These are phyloP conservation scores for Eidolon dupreanum DNA, from an alignment of 2,797 vertebrate genomes.

Conservation along the genomic window DNA sequence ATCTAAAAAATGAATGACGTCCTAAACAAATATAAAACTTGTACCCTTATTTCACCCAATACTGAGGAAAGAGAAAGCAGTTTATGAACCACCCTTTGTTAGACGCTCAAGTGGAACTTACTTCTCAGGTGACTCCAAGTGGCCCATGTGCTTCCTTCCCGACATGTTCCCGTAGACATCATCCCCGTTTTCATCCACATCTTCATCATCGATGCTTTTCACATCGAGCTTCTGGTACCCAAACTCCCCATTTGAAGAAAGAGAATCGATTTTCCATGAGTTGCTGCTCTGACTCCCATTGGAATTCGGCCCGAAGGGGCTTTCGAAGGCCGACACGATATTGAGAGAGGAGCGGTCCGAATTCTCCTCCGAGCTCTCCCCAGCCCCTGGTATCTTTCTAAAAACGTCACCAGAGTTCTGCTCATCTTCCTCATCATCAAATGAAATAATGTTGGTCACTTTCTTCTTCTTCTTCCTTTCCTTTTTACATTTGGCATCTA, in stretches of 20 bases:
- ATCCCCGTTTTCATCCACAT: constrained; percentile 84
- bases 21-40: not conserved
- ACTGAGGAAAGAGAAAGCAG: not conserved
- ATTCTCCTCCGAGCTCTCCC: constrained; percentile 92
- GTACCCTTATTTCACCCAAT: not conserved
- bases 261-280: constrained; percentile 81
- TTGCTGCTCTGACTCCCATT: constrained; percentile 80
- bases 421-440: constrained; percentile 94
- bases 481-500: constrained; percentile 93
- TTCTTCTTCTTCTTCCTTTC: constrained; percentile 97
- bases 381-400: constrained; percentile 83
- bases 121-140: constrained; percentile 80
- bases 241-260: constrained; percentile 85
- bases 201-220: constrained; percentile 90
- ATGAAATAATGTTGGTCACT: constrained; percentile 98
- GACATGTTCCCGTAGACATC: constrained; percentile 52
- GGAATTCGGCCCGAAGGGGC: constrained; percentile 74
- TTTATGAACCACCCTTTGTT: not conserved
- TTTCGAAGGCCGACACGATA: constrained; percentile 78
- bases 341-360: constrained; percentile 84
- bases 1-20: not conserved
- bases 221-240: constrained; percentile 86
- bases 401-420: constrained; percentile 88
- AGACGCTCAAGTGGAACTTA: constrained; percentile 74
- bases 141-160: constrained; percentile 67